A percentile compares a stretch with the other conserved stretches of the same genome.
Conservation (phyloP, 2,113 vertebrate species). For the Mola mola region DNA sequence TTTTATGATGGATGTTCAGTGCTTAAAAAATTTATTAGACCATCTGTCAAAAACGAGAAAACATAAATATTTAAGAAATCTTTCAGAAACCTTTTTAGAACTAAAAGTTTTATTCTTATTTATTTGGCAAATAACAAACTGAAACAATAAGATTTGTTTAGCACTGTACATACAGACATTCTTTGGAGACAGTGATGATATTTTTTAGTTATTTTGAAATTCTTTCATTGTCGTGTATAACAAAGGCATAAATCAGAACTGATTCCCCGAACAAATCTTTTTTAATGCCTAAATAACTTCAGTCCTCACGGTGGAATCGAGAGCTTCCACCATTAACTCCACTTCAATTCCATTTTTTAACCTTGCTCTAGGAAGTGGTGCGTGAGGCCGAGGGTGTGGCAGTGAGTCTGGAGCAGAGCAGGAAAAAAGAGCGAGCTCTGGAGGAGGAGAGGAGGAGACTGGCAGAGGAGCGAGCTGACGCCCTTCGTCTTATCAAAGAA, state of each 20-base stretch:
- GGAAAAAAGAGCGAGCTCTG: slow-evolving; percentile 71
- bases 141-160: too few species aligned
- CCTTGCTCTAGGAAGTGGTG: slow-evolving; percentile 68
- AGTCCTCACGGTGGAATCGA: neutral
- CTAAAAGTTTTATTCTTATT: too few species aligned
- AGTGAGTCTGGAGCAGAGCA: slow-evolving; percentile 78
- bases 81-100: too few species aligned
- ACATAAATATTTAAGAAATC: too few species aligned
- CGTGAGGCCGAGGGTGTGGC: slow-evolving; percentile 71
- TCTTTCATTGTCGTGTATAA: neutral
- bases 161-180: too few species aligned
- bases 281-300: neutral
- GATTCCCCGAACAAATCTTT: neutral
- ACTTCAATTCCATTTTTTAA: slow-evolving; percentile 24
- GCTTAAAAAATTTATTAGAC: too few species aligned
- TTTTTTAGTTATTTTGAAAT: too few species aligned
- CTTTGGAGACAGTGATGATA: too few species aligned
- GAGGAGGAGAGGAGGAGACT: slow-evolving; percentile 80
- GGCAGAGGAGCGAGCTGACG: slow-evolving; percentile 72
- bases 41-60: too few species aligned
- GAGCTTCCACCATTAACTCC: slow-evolving; percentile 2
- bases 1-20: too few species aligned
- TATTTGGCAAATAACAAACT: too few species aligned
- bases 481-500: slow-evolving; percentile 76
- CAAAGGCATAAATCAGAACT: neutral